phyloP scores from a whole-genome alignment of 2,888 invertebrate species.

The Cheilosia variabilis region DNA sequence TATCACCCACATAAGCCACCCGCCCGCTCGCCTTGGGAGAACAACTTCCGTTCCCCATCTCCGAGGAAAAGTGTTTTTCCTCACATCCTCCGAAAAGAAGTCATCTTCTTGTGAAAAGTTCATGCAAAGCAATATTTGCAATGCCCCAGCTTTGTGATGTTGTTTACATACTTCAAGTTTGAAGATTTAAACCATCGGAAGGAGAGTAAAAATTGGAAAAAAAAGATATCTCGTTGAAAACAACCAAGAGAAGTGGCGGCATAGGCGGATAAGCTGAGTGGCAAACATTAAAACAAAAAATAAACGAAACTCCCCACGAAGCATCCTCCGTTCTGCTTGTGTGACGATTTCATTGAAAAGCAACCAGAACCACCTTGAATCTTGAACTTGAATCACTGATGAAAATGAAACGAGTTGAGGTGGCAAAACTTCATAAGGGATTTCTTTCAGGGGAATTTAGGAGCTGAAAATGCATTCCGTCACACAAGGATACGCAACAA shows the following conservation, averaged over 20 bases:
- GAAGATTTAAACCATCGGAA: conserved; percentile 45
- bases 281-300: conserved; percentile 14
- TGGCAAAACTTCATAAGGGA: conserved; percentile 5
- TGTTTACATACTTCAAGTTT: conserved; percentile 64
- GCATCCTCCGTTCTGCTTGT: not conserved
- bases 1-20: not conserved
- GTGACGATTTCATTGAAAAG: not conserved
- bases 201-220: not conserved
- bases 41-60: conserved; percentile 1
- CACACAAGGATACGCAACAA: not conserved
- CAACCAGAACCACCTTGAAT: conserved; percentile 46
- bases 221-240: not conserved
- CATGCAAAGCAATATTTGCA: conserved; percentile 57
- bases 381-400: conserved; percentile 35
- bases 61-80: conserved; percentile 25
- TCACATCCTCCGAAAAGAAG: conserved; percentile 29
- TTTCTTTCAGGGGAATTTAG: not conserved
- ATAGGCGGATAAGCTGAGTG: conserved; percentile 15
- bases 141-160: conserved; percentile 48
- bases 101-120: conserved; percentile 45
- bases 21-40: not conserved
- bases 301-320: not conserved
- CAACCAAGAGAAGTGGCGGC: not conserved
- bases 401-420: not conserved
- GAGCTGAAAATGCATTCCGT: not conserved